A percentile compares a stretch with the other conserved stretches of the same genome.
phyloP scores from a whole-genome alignment of 2,888 invertebrate genomes.

The Drosophila putrida region DNA sequence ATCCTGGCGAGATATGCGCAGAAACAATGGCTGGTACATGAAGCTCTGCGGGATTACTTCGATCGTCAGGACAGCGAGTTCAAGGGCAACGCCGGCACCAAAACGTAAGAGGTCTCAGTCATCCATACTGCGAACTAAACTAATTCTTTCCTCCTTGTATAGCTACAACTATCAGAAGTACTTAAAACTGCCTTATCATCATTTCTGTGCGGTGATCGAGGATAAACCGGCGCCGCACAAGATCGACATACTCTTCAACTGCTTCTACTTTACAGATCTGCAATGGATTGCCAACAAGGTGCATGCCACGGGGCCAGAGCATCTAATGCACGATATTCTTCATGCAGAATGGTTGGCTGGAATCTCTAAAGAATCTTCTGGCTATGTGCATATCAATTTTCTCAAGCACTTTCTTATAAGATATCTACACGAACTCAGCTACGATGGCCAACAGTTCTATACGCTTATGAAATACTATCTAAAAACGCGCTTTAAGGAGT shows the following conservation, averaged over 20 bases:
- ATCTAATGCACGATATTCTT: conserved; percentile 91
- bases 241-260: conserved; percentile 88
- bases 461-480: conserved; percentile 88
- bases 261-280: conserved; percentile 90
- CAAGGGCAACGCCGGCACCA: conserved; percentile 55
- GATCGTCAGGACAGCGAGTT: conserved; percentile 81
- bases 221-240: conserved; percentile 75
- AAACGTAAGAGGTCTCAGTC: conserved; percentile 58
- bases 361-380: conserved; percentile 35
- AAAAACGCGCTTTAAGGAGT: conserved; percentile 81
- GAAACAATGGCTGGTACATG: conserved; percentile 82
- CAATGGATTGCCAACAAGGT: conserved; percentile 93
- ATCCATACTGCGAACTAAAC: too few relatives aligned
- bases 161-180: conserved; percentile 93
- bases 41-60: conserved; percentile 81
- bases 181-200: conserved; percentile 93
- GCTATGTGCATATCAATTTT: conserved; percentile 84
- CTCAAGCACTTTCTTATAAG: conserved; percentile 89
- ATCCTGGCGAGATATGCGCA: conserved; percentile 82
- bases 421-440: conserved; percentile 90
- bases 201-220: conserved; percentile 86
- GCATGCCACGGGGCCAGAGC: conserved; percentile 91
- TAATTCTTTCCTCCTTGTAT: conserved; percentile 54
- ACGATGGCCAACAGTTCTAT: conserved; percentile 93
- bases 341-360: conserved; percentile 83